Evolutionary conservation across 2,888 invertebrate genomes (phyloP).

Genomic region (Drosophila maculinotata): DNA sequence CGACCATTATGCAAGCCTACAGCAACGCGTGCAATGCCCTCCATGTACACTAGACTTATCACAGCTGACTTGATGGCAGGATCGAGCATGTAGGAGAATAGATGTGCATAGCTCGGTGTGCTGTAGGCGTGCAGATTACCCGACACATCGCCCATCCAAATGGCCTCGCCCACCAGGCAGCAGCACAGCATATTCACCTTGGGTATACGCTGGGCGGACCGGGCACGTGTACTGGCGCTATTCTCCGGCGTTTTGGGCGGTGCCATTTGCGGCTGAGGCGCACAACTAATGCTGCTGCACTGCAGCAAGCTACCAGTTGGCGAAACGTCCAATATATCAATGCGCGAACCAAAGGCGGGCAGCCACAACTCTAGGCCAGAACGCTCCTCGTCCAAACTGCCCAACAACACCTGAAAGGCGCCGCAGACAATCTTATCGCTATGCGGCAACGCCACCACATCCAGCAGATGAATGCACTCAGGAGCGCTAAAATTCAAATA

Average conservation of each 20-base stretch:
- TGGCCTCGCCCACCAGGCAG: slow-evolving; percentile 90
- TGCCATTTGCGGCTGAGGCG: slow-evolving; percentile 71
- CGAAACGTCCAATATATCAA: slow-evolving; percentile 87
- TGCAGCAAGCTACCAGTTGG: slow-evolving; percentile 87
- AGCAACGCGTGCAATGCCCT: slow-evolving; percentile 90
- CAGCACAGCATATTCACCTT: slow-evolving; percentile 84
- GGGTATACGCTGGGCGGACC: slow-evolving; percentile 73
- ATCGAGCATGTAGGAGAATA: slow-evolving; percentile 90
- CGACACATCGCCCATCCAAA: slow-evolving; percentile 96
- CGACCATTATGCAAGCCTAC: slow-evolving; percentile 92
- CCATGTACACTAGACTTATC: slow-evolving; percentile 89
- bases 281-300: slow-evolving; percentile 86
- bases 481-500: slow-evolving; percentile 88
- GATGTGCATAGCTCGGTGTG: slow-evolving; percentile 86
- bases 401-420: slow-evolving; percentile 81
- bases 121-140: slow-evolving; percentile 94
- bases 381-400: slow-evolving; percentile 86
- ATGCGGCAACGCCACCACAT: slow-evolving; percentile 91
- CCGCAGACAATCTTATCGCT: slow-evolving; percentile 89
- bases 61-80: slow-evolving; percentile 88
- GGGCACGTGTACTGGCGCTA: slow-evolving; percentile 55
- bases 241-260: slow-evolving; percentile 60
- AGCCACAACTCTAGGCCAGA: slow-evolving; percentile 91
- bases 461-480: slow-evolving; percentile 95
- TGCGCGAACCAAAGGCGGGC: slow-evolving; percentile 88